Conservation (phyloP, 2,113 vertebrate genomes). For the Sinocyclocheilus anshuiensis region DNA sequence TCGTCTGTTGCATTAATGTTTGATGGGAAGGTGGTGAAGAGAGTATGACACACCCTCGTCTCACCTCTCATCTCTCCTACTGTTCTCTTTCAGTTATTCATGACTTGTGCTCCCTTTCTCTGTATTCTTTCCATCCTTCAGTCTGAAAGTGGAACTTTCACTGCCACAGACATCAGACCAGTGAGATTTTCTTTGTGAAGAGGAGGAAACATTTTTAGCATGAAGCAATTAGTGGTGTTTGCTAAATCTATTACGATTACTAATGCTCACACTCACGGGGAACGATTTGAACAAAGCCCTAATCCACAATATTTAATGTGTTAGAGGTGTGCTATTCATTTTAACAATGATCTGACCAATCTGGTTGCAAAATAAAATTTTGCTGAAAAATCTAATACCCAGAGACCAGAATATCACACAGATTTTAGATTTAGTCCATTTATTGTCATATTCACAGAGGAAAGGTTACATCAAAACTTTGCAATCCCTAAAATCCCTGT, state of each 20-base stretch:
- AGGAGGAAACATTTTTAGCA: background rate
- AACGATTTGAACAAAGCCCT: background rate
- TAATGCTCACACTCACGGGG: background rate
- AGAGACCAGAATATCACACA: background rate
- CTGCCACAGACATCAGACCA: background rate
- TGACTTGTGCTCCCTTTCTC: conserved; percentile 55
- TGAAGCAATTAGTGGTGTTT: background rate
- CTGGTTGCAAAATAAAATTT: background rate
- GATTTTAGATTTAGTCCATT: background rate
- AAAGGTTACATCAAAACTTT: background rate
- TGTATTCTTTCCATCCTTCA: conserved; percentile 9
- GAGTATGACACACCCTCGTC: conserved; percentile 71
- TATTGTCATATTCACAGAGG: background rate
- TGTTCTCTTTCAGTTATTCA: conserved; percentile 65
- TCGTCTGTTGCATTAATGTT: conserved; percentile 42
- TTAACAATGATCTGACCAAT: background rate
- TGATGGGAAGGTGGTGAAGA: conserved; percentile 38
- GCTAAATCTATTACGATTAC: background rate
- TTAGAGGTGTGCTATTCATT: background rate
- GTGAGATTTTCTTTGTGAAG: background rate
- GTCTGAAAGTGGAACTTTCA: background rate
- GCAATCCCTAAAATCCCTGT: too few relatives aligned
- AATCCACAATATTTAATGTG: background rate
- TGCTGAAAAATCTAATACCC: background rate
- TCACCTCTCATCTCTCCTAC: conserved; percentile 63